Evolutionary conservation across 2,113 vertebrate species (phyloP), one percentile per base, ranked within the genome.

Genomic region (Calonectris borealis): DNA sequence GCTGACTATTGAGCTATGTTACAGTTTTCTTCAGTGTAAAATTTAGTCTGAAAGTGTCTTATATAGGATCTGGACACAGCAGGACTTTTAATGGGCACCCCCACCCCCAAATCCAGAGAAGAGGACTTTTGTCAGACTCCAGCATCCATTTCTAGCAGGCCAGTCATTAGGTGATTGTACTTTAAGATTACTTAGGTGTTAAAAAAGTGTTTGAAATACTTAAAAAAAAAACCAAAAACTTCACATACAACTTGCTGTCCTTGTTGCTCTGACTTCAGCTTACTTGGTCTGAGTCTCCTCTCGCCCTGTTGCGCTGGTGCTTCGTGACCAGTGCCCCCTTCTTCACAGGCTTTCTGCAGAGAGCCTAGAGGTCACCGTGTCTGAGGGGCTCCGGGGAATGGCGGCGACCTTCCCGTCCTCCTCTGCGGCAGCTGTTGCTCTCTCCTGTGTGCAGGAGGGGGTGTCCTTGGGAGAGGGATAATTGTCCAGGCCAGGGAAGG

Each of bases 151-250:
- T 58, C 64, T 54, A 90, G 55, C 44, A 83, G 62, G 48, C 36
- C 68, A 10, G 81, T 38, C 66, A 81, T 62, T 49, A 77, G 61
- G 83, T 86, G 55, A 83, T 71, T 10, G 44, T 82, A 57, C 60
- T 90, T 92, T 65, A 81, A 94, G 69, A 96, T 69, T 88, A 79
- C 55, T 71, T 65, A 57, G 52, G 72, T 72, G 60, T 88, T 81
- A 88, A 79, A 94, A 96, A 96, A 78, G 29, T 92, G 69, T 93
- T 78, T 93, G 90, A 96, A 95, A 94, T 73, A 90, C 70, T 68
- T 40, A 40, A 40, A 40, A 40, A 8, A 95, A 96, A 93, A 95
- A 93, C 36, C 36, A 48, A 42, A 80, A 93, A 82, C 91, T 66
- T 90, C 66, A 66, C 91, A 62, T 92, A 52, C 48, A 75, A 13